A percentile compares a stretch with the other conserved stretches of the same genome.
Evolutionary conservation across 2,113 vertebrate genomes (phyloP).

Genomic region (Vulpes vulpes): DNA sequence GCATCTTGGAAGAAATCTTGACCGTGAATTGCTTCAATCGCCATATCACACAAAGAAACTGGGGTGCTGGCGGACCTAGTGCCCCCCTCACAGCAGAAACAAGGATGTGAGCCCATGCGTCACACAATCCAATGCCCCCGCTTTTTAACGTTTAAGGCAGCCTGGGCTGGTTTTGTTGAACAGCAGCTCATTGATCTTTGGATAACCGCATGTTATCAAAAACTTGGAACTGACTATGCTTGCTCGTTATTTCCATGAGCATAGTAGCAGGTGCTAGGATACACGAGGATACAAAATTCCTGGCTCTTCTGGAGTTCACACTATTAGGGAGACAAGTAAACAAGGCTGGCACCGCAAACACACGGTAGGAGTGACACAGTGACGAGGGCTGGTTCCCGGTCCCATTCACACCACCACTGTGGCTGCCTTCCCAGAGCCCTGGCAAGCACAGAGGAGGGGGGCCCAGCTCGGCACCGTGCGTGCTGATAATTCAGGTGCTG

Average conservation of each 20-base stretch:
- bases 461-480: fast-evolving
- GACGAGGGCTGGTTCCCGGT: neutral
- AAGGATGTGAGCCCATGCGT: neutral
- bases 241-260: conserved; percentile 1
- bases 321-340: neutral
- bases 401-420: neutral
- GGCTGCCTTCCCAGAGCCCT: neutral
- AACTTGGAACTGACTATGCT: neutral
- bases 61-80: neutral
- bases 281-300: neutral
- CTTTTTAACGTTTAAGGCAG: conserved; percentile 23
- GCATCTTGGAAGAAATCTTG: neutral
- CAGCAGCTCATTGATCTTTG: neutral
- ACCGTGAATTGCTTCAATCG: neutral
- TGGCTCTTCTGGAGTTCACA: neutral
- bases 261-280: neutral
- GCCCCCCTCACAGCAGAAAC: neutral
- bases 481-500: neutral
- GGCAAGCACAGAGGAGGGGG: neutral
- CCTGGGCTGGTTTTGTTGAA: conserved; percentile 1
- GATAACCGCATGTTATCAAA: neutral
- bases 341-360: neutral
- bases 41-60: neutral
- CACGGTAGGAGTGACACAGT: neutral
- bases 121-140: neutral